Conservation (phyloP, 2,888 invertebrate genomes). For the Pollenia griseotomentosa region DNA sequence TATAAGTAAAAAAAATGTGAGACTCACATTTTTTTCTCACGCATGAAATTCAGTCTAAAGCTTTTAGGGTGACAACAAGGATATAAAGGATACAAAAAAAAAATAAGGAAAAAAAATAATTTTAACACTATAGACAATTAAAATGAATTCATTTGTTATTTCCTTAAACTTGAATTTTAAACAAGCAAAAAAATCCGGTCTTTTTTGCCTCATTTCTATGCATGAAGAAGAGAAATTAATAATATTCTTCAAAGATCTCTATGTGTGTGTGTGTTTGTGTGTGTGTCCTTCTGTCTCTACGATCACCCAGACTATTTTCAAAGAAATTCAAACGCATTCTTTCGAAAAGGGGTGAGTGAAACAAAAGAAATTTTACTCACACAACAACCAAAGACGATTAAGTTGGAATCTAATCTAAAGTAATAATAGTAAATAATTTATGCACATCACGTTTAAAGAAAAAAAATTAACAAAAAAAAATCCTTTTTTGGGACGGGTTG, state of each 20-base stretch:
- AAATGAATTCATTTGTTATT: constrained; percentile 53
- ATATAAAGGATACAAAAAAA: constrained; percentile 4
- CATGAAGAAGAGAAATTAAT: constrained; percentile 75
- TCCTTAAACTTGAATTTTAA: constrained; percentile 59
- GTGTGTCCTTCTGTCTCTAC: constrained; percentile 29
- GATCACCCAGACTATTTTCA: constrained; percentile 24
- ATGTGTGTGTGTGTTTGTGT: no score
- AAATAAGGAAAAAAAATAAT: constrained; percentile 34
- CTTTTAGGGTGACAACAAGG: constrained; percentile 49
- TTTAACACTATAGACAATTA: constrained; percentile 64
- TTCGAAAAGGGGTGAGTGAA: constrained; percentile 19
- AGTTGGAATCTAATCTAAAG: constrained; percentile 30
- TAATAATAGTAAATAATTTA: constrained; percentile 53
- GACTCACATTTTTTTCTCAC: constrained; percentile 70
- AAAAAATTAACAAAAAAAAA: neutral
- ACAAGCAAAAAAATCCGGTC: constrained; percentile 79
- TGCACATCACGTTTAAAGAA: constrained; percentile 54
- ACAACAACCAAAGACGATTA: constrained; percentile 39
- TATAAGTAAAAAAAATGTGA: constrained; percentile 64
- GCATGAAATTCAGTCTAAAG: constrained; percentile 29
- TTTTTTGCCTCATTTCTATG: constrained; percentile 82
- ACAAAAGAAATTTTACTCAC: constrained; percentile 35
- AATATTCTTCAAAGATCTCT: constrained; percentile 64
- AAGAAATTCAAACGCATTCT: neutral
- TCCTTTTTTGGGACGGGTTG: constrained; percentile 52